phyloP scores from a whole-genome alignment of 2,888 invertebrate genomes.

The Phaonia tiefii region DNA sequence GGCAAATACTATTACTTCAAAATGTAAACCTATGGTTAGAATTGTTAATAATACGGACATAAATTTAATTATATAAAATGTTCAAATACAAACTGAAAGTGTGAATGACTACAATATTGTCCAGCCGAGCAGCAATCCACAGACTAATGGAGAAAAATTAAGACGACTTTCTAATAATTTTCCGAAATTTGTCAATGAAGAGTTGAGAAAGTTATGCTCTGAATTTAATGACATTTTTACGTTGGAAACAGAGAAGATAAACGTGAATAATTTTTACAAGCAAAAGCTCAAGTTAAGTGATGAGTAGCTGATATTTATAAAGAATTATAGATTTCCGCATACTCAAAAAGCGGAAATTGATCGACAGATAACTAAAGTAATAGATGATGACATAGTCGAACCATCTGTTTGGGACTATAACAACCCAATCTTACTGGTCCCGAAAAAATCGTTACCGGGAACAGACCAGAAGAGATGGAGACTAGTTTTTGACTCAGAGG shows the following conservation, averaged over 20 bases:
- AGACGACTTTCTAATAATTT: neutral
- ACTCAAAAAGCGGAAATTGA: neutral
- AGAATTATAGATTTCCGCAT: neutral
- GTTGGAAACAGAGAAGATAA: no score
- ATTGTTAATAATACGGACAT: no score
- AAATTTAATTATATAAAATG: neutral
- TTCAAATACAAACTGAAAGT: neutral
- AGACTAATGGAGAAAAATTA: neutral
- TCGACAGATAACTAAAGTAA: neutral
- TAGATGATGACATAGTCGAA: neutral
- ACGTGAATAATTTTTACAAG: neutral
- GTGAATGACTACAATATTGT: conserved; percentile 4
- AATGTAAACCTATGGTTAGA: neutral
- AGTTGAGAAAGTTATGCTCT: no score
- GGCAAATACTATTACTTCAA: neutral
- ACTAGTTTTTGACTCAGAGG: neutral
- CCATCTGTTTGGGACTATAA: no score
- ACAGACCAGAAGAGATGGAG: neutral
- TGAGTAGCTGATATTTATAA: no score
- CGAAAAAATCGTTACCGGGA: neutral
- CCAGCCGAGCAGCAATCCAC: neutral
- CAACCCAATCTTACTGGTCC: no score
- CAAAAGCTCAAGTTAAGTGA: neutral
- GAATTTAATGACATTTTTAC: conserved; percentile 2
- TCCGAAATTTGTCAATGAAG: neutral